Evolutionary conservation across 2,888 invertebrate species (phyloP).

Genomic region (Xestia xanthographa): DNA sequence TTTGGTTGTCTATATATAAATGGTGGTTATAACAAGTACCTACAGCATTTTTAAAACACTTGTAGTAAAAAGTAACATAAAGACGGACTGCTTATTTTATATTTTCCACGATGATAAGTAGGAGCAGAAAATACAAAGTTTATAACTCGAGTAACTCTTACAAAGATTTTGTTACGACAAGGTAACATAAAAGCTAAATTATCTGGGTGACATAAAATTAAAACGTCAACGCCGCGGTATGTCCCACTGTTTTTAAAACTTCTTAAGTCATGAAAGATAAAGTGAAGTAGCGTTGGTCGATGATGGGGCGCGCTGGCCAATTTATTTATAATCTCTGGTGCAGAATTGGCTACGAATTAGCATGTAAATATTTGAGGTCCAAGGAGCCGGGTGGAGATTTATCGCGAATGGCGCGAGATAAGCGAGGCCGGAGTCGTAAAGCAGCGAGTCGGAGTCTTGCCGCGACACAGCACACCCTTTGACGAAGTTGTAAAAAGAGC

Average conservation of each 20-base stretch:
- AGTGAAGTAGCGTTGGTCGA: slow-evolving; percentile 79
- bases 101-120: slow-evolving; percentile 49
- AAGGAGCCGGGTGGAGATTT: slow-evolving; percentile 88
- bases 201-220: slow-evolving; percentile 85
- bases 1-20: slow-evolving; percentile 39
- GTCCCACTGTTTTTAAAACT: slow-evolving; percentile 84
- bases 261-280: slow-evolving; percentile 87
- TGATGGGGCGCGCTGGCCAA: slow-evolving; percentile 84
- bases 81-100: slow-evolving; percentile 45
- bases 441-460: slow-evolving; percentile 73
- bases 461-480: slow-evolving; percentile 85
- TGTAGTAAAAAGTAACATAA: slow-evolving; percentile 39
- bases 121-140: slow-evolving; percentile 67
- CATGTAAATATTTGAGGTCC: slow-evolving; percentile 91
- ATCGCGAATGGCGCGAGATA: slow-evolving; percentile 87
- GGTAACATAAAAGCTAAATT: slow-evolving; percentile 82
- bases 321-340: slow-evolving; percentile 90
- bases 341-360: slow-evolving; percentile 89
- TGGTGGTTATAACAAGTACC: background rate
- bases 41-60: slow-evolving; percentile 27
- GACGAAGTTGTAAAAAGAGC: slow-evolving; percentile 90
- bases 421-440: slow-evolving; percentile 88
- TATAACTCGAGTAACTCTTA: slow-evolving; percentile 71
- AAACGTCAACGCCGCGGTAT: slow-evolving; percentile 80
- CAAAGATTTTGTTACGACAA: slow-evolving; percentile 75